phyloP scores from a whole-genome alignment of 2,888 invertebrate species.

The Drosophila trichaetosa region DNA sequence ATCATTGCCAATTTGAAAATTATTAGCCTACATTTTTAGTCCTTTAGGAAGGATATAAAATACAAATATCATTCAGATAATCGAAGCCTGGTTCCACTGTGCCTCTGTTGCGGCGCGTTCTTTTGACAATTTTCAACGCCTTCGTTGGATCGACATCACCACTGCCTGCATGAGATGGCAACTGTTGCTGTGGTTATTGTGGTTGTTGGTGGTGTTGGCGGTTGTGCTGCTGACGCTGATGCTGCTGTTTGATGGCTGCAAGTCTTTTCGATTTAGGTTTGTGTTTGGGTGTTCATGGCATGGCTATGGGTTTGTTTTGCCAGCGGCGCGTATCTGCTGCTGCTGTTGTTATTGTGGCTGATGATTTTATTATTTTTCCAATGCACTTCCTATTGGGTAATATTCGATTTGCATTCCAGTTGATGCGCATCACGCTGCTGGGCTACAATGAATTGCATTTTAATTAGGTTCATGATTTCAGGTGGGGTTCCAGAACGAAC shows the following conservation, averaged over 20 bases:
- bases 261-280: slow-evolving; percentile 31
- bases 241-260: slow-evolving; percentile 72
- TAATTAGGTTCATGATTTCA: slow-evolving; percentile 75
- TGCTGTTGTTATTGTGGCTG: slow-evolving; percentile 56
- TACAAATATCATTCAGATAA: not conserved
- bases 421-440: slow-evolving; percentile 66
- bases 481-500: slow-evolving; percentile 58
- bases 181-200: slow-evolving; percentile 54
- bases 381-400: slow-evolving; percentile 79
- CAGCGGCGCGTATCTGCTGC: slow-evolving; percentile 47
- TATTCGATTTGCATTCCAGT: slow-evolving; percentile 78
- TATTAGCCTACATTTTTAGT: not conserved
- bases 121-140: slow-evolving; percentile 82
- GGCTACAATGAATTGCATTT: slow-evolving; percentile 76
- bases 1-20: not conserved
- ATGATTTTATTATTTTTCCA: slow-evolving; percentile 77
- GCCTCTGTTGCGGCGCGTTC: slow-evolving; percentile 70
- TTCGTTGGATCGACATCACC: slow-evolving; percentile 67
- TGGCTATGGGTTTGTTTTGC: slow-evolving; percentile 70
- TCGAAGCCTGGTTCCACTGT: slow-evolving; percentile 49
- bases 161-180: slow-evolving; percentile 77
- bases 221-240: slow-evolving; percentile 47
- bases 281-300: slow-evolving; percentile 46
- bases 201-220: slow-evolving; percentile 25
- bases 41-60: not conserved